Conservation (phyloP, 1,140 invertebrate genomes). For the Drosophila repleta region DNA sequence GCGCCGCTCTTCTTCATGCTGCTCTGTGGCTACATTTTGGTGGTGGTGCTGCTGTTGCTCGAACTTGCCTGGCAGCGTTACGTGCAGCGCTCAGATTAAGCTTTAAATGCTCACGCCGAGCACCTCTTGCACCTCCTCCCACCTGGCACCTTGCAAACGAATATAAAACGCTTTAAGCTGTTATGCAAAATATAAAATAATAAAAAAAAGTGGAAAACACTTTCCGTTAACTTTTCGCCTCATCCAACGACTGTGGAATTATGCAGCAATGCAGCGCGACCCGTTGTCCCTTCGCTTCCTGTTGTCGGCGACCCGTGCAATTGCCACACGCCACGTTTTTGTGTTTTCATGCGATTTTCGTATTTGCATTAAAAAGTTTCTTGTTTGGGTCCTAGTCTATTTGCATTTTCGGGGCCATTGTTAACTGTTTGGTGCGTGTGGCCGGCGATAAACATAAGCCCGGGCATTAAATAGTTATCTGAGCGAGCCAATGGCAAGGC, state of each 20-base stretch:
- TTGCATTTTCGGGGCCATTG: conserved; percentile 62
- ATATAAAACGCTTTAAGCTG: conserved; percentile 48
- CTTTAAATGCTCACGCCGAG: conserved; percentile 2
- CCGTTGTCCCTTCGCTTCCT: conserved; percentile 61
- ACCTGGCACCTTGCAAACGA: background rate
- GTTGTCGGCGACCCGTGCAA: conserved; percentile 49
- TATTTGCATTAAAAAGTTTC: conserved; percentile 78
- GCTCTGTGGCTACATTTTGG: conserved; percentile 59
- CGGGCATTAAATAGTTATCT: conserved; percentile 31
- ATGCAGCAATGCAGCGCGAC: conserved; percentile 53
- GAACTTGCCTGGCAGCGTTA: conserved; percentile 66
- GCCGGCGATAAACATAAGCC: conserved; percentile 17
- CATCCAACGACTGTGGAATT: conserved; percentile 48
- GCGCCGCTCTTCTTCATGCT: conserved; percentile 78
- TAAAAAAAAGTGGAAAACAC: conserved; percentile 53
- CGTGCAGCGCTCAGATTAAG: conserved; percentile 9
- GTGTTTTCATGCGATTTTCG: conserved; percentile 70
- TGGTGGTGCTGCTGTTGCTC: conserved; percentile 55
- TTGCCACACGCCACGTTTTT: conserved; percentile 55
- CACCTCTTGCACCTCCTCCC: background rate
- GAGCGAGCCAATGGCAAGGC: conserved; percentile 9
- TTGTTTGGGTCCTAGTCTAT: conserved; percentile 46
- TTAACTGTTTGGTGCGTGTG: conserved; percentile 2
- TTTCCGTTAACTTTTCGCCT: conserved; percentile 71
- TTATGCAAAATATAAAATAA: conserved; percentile 50